Percentiles rank a stretch among this genome's conserved stretches.
phyloP scores from a whole-genome alignment of 2,888 invertebrate genomes.

The Stratiomys singularior region DNA sequence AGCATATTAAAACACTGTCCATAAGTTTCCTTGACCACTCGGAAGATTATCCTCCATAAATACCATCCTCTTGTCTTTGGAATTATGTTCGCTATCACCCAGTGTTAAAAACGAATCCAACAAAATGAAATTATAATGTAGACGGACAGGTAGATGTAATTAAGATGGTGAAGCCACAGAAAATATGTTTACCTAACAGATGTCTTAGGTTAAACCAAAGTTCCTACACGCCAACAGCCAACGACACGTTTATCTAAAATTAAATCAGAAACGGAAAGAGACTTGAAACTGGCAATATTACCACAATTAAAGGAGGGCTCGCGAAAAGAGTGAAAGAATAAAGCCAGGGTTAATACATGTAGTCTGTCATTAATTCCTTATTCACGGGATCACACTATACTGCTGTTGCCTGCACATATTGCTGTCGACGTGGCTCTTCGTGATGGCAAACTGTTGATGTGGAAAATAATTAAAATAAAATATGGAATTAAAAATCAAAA shows the following conservation, averaged over 20 bases:
- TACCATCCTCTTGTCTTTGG: too few species aligned
- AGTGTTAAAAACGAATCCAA: too few species aligned
- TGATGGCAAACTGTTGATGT: too few species aligned
- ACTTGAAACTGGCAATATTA: neutral
- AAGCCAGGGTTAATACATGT: neutral
- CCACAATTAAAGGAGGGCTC: neutral
- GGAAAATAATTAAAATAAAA: too few species aligned
- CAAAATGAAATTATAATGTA: too few species aligned
- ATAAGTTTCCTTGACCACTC: too few species aligned
- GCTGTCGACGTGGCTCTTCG: neutral
- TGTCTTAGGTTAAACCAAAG: neutral
- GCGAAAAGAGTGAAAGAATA: neutral
- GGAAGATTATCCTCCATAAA: too few species aligned
- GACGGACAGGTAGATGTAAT: conserved; percentile 1
- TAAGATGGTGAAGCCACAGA: neutral
- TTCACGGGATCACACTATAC: neutral
- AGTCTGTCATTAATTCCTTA: neutral
- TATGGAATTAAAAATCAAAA: neutral
- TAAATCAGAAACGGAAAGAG: conserved; percentile 18
- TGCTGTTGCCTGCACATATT: neutral
- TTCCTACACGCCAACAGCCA: too few species aligned
- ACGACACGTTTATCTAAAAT: conserved; percentile 6
- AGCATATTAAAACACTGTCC: too few species aligned
- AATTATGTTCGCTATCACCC: too few species aligned
- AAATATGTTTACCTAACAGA: neutral